phyloP scores from a whole-genome alignment of 2,113 vertebrate species.

The Pithys albifrons region DNA sequence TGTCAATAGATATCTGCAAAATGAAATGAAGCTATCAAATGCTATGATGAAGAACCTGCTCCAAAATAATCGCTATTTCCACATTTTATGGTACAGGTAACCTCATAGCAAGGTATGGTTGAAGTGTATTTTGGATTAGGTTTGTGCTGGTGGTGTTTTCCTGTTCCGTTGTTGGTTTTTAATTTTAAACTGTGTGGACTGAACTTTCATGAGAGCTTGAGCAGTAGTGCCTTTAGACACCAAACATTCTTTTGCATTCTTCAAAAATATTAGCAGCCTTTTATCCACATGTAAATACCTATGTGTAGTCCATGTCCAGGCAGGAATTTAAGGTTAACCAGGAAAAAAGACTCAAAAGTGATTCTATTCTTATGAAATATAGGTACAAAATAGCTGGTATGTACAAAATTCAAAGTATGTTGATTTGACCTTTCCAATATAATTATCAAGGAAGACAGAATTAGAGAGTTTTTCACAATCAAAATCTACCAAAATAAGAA shows the following conservation, averaged over 20 bases:
- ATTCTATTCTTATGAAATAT: background rate
- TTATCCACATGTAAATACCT: background rate
- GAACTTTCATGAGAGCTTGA: background rate
- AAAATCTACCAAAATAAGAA: background rate
- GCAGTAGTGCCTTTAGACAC: background rate
- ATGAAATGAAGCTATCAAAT: background rate
- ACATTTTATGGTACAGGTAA: background rate
- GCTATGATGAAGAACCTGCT: background rate
- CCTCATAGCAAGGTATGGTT: background rate
- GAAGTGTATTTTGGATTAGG: background rate
- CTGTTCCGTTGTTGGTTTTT: background rate
- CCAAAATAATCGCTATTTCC: background rate
- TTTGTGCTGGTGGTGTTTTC: accelerated
- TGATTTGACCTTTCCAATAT: background rate
- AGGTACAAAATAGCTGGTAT: background rate
- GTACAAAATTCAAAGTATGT: background rate
- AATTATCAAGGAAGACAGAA: background rate
- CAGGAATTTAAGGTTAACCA: background rate
- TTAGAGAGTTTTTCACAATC: background rate
- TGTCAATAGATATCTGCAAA: background rate
- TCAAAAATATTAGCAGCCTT: background rate
- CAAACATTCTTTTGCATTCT: background rate
- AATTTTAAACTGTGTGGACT: background rate
- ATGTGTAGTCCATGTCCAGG: background rate
- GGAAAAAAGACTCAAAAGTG: background rate